Percentiles rank a stretch among this genome's conserved stretches.
Evolutionary conservation across 2,797 vertebrate species (phyloP).

Genomic region (Pteronotus mesoamericanus): DNA sequence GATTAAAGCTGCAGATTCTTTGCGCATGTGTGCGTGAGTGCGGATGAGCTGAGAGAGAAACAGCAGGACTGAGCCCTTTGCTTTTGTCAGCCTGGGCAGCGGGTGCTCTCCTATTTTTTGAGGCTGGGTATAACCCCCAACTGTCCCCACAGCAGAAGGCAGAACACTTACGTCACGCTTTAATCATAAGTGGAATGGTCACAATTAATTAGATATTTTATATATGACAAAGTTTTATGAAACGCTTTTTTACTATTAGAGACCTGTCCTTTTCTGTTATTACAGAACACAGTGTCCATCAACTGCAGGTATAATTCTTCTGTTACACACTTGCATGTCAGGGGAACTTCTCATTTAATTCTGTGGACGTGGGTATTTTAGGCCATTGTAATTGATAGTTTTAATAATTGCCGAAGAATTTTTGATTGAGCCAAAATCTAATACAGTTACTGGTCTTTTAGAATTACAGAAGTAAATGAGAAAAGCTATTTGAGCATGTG

Average conservation of each 20-base stretch:
- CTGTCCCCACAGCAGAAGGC: constrained; percentile 50
- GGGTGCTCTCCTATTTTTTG: constrained; percentile 48
- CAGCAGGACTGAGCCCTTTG: not conserved
- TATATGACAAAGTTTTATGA: constrained; percentile 85
- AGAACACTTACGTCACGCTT: constrained; percentile 71
- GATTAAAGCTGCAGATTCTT: constrained; percentile 41
- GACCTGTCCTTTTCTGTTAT: constrained; percentile 74
- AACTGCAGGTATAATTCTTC: constrained; percentile 51
- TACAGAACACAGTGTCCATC: constrained; percentile 57
- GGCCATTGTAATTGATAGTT: constrained; percentile 73
- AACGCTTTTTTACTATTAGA: constrained; percentile 82
- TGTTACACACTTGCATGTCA: constrained; percentile 6
- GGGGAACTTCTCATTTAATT: constrained; percentile 65
- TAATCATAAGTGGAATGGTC: constrained; percentile 77
- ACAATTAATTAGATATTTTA: constrained; percentile 85
- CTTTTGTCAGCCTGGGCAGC: constrained; percentile 56
- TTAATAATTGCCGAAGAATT: constrained; percentile 47
- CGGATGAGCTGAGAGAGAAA: not conserved
- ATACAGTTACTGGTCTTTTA: constrained; percentile 60
- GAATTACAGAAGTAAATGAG: constrained; percentile 69
- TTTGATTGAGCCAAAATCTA: constrained; percentile 63
- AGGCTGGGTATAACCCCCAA: constrained; percentile 29
- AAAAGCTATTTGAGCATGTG: constrained; percentile 62
- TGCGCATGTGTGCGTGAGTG: not conserved
- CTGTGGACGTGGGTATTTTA: constrained; percentile 65